These are phyloP conservation scores for Orestias chungarensis DNA, from an alignment of 2,797 vertebrate genomes.

Conservation along the genomic window DNA sequence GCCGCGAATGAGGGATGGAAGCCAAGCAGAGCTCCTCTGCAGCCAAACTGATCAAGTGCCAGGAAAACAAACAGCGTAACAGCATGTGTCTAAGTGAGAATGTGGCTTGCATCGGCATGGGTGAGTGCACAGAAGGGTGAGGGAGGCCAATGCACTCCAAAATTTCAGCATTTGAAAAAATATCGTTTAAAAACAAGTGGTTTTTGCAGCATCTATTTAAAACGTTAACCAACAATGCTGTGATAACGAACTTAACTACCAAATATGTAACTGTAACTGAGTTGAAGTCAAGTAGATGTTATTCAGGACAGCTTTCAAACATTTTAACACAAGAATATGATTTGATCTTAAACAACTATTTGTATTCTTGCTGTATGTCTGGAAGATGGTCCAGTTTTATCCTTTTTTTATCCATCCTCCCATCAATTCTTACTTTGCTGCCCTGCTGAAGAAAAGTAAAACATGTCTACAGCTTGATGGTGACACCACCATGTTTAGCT, in stretches of 20 bases:
- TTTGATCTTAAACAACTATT: not conserved
- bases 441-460: no score
- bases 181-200: constrained; percentile 31
- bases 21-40: constrained; percentile 43
- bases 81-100: constrained; percentile 24
- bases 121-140: constrained; percentile 15
- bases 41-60: constrained; percentile 32
- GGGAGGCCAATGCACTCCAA: constrained; percentile 31
- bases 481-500: no score
- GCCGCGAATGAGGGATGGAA: constrained; percentile 32
- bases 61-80: constrained; percentile 55
- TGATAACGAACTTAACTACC: constrained; percentile 6
- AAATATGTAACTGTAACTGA: not conserved
- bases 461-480: no score
- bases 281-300: not conserved
- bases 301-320: not conserved
- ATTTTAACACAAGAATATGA: not conserved
- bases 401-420: no score
- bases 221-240: constrained; percentile 18
- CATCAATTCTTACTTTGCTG: no score
- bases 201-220: constrained; percentile 37
- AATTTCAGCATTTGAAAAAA: constrained; percentile 44
- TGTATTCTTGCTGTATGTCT: not conserved
- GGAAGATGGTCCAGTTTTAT: no score
- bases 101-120: constrained; percentile 26